Base-by-base conservation (phyloP, 2,888 invertebrate genomes). In the Hirudinaria manillensis region DNA sequence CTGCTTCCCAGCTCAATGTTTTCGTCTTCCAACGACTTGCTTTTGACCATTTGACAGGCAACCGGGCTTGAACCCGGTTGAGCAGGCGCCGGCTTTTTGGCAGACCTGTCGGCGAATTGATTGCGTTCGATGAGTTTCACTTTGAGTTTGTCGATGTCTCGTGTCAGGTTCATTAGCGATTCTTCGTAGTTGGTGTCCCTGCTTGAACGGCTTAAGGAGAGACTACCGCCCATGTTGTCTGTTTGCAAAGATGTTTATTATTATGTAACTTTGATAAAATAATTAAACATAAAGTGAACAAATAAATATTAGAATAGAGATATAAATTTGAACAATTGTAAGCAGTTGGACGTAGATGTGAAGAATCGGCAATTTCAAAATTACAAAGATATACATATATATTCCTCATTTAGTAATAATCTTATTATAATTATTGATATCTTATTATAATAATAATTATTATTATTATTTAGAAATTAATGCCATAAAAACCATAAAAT, bases 81-180 rank as follows among this genome's bases (percentile, higher is more conserved):
- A 16, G 32, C 72, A n/a, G 32, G 10, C 2, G 53, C 3, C 34
- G 32, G 29, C 10, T 16, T 68, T 6, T 68, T 68, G 34, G 34
- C n/a, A 10, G 24, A 19, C 19, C 51, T 6, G 67, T 32, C 61
- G 16, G 71, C 72, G 24, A 10, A 92, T 3, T 89, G 87, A 83
- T 93, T 93, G 82, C 90, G 91, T 80, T 90, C 90, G 81, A 91
- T 90, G 77, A 90, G 87, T 81, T 93, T 91, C 83, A 90, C 91
- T 77, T 91, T 88, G 38, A 92, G 85, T 80, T 91, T 90, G 74
- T 88, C 89, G 75, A 91, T 88, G 86, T 93, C 92, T 81, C 38
- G 32, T 56, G 74, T 75, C 53, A 75, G 70, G 38, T 68, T 72
- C 36, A 38, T 27, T 16, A 74, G 38, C 34, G 70, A 65, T 38